Percentiles rank a stretch among this genome's conserved stretches.
Conservation (phyloP, 2,888 invertebrate genomes). For the Axea sp. region DNA sequence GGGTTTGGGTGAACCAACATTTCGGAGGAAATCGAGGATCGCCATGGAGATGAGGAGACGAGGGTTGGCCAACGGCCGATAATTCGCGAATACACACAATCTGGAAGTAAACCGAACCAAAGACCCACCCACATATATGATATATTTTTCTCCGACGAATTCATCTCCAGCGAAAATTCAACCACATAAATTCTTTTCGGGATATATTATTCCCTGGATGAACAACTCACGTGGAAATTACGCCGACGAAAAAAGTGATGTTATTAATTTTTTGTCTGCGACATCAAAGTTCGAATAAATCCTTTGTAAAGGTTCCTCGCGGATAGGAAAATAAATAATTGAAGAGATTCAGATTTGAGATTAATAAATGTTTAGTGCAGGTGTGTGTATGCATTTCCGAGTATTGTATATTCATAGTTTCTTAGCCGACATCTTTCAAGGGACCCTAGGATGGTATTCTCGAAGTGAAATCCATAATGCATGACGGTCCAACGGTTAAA, state of each 20-base stretch:
- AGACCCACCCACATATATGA: conserved; percentile 58
- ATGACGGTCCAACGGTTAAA: conserved; percentile 76
- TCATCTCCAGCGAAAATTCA: conserved; percentile 52
- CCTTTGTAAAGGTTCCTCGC: conserved; percentile 5
- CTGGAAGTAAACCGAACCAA: conserved; percentile 58
- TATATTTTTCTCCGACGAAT: conserved; percentile 53
- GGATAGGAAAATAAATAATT: conserved; percentile 35
- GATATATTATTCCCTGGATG: conserved; percentile 44
- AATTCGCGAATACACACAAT: conserved; percentile 62
- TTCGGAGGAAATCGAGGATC: conserved; percentile 58
- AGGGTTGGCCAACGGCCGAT: conserved; percentile 62
- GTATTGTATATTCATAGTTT: conserved; percentile 80
- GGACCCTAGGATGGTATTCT: conserved; percentile 66
- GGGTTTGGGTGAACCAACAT: conserved; percentile 40
- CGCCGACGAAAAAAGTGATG: conserved; percentile 11
- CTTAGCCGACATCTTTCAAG: conserved; percentile 69
- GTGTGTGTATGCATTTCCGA: conserved; percentile 72
- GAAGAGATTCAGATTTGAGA: conserved; percentile 25
- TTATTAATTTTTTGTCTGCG: conserved; percentile 22
- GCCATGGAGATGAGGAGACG: conserved; percentile 60
- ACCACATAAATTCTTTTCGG: conserved; percentile 45
- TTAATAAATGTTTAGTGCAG: conserved; percentile 46
- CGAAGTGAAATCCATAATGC: conserved; percentile 79
- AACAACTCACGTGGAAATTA: conserved; percentile 46
- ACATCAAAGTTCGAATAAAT: conserved; percentile 7